Percentiles rank a stretch among this genome's conserved stretches.
Evolutionary conservation across 2,113 vertebrate species (phyloP).

Genomic region (Bettongia penicillata): DNA sequence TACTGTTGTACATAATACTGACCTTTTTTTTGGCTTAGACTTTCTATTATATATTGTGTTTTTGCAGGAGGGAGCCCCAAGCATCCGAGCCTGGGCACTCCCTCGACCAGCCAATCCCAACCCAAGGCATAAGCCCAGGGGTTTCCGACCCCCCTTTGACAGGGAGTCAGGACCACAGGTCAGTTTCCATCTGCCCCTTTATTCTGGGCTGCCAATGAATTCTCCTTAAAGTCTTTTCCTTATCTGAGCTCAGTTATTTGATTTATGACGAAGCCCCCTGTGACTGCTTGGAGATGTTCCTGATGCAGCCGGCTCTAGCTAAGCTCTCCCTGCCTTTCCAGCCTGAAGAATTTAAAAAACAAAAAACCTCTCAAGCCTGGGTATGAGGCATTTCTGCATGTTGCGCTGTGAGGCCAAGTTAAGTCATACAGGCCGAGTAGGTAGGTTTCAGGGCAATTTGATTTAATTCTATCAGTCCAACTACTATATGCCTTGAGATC

Average conservation of each 20-base stretch:
- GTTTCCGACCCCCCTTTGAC: conserved; percentile 86
- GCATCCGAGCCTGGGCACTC: conserved; percentile 89
- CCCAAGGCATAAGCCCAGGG: conserved; percentile 88
- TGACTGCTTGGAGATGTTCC: conserved; percentile 82
- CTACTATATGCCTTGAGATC: background rate
- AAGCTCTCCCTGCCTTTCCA: conserved; percentile 77
- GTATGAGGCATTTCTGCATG: conserved; percentile 85
- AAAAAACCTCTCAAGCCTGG: conserved; percentile 72
- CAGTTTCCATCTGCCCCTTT: conserved; percentile 85
- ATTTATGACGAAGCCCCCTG: conserved; percentile 74
- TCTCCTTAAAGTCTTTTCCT: conserved; percentile 76
- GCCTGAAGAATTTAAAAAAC: conserved; percentile 73
- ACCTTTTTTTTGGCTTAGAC: conserved; percentile 82
- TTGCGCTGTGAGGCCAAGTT: conserved; percentile 78
- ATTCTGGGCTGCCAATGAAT: conserved; percentile 82
- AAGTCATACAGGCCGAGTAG: conserved; percentile 73
- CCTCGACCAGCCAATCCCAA: conserved; percentile 85
- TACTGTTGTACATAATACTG: conserved; percentile 77
- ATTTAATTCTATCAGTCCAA: conserved; percentile 56
- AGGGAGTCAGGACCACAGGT: conserved; percentile 89
- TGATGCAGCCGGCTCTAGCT: conserved; percentile 82
- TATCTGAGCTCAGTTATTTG: conserved; percentile 80
- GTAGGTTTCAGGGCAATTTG: conserved; percentile 52
- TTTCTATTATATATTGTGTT: conserved; percentile 89
- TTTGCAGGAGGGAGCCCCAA: conserved; percentile 89